Base-by-base conservation (phyloP, 2,797 vertebrate genomes). In the Semaprochilodus insignis region DNA sequence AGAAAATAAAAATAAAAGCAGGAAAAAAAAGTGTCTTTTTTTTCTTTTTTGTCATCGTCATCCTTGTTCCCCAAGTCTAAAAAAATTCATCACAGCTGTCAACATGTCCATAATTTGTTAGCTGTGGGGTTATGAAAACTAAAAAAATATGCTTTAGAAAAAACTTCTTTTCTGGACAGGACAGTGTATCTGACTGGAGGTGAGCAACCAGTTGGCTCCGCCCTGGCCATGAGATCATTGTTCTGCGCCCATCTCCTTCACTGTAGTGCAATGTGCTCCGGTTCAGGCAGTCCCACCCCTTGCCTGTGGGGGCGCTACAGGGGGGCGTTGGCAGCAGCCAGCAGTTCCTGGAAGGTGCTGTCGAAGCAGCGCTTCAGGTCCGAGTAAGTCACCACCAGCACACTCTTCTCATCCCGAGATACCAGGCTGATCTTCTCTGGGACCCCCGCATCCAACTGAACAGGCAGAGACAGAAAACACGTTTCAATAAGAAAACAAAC, bases 331-430 rank as follows among this genome's bases (percentile, higher is more conserved):
- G 96, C 96, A 81, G 97, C 95, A 78, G 96, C 96, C 91, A 97
- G 95, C 93, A 99, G 97, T 96, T 99, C 98, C 94, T 99, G 98
- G 94, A 99, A 99, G 95, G 98, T 99, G 90, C 97, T 99, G 93
- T 99, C 98, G 89, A 99, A 99, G 95, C 98, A 99, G 91, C 98
- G 98, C 93, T 99, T 99, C 92, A 99, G 96, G 94, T 99, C 98
- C 52, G 97, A 98, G 93, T 99, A 99, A 63, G 98, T 99, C 92
- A 99, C 98, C 92, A 99, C 98, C 89, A 99, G 96, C 84, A 98
- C 97, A 74, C 98, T 99, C 93, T 99, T 99, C 94, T 99, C 98
- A 60, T 99, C 98, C 91, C 98, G 97, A 88, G 98, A 99, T 92
- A 98, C 97, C 91, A 99, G 94, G 92, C 97, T 99, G 92, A 99